A percentile compares a stretch with the other conserved stretches of the same genome.
Conservation (phyloP, 2,113 vertebrate species). For the Phainopepla nitens region DNA sequence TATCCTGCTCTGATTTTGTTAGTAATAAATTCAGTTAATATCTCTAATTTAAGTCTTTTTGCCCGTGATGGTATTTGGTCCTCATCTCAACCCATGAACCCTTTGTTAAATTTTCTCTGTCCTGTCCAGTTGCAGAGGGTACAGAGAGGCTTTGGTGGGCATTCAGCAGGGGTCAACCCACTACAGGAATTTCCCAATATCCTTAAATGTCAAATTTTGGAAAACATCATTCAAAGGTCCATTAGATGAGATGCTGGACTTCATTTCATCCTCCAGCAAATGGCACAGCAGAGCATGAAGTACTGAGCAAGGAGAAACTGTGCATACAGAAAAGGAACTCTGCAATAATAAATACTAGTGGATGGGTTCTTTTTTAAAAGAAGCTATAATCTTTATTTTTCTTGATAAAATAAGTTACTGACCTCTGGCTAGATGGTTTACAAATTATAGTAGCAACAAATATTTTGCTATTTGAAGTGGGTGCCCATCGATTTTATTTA, state of each 20-base stretch:
- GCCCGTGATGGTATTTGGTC: accelerated
- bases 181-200: neutral
- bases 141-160: neutral
- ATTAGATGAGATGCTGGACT: neutral
- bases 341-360: neutral
- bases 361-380: neutral
- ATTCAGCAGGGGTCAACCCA: neutral
- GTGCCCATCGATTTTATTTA: conserved; percentile 14
- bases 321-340: neutral
- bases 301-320: neutral
- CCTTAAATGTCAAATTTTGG: neutral
- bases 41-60: neutral
- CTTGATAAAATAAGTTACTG: neutral
- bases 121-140: neutral
- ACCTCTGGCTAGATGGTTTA: neutral
- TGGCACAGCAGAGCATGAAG: neutral
- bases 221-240: neutral
- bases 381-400: neutral
- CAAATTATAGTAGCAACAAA: neutral
- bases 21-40: neutral
- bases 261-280: neutral
- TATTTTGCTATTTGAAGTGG: conserved; percentile 7
- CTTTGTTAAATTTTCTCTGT: neutral
- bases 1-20: neutral
- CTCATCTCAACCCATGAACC: neutral